Conservation (phyloP, 2,797 vertebrate genomes). For the Aulostomus chinensis region DNA sequence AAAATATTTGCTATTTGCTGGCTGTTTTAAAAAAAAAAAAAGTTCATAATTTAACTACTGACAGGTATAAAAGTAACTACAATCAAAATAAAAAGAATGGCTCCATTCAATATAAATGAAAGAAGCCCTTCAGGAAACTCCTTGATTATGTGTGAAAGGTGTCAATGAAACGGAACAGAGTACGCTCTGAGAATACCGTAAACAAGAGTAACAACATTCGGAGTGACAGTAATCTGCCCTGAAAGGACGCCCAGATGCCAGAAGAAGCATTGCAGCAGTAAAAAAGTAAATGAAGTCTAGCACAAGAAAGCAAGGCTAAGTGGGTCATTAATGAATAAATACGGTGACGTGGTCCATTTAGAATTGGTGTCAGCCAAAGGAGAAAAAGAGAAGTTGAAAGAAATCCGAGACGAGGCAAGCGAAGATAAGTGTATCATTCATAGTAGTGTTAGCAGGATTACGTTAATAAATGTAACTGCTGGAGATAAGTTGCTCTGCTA, state of each 20-base stretch:
- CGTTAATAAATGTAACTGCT: slow-evolving; percentile 55
- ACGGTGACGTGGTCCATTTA: slow-evolving; percentile 41
- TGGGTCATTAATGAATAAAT: slow-evolving; percentile 67
- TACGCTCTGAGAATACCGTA: slow-evolving; percentile 14
- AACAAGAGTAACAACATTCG: slow-evolving; percentile 24
- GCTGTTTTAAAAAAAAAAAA: too few relatives aligned
- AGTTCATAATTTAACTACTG: too few relatives aligned
- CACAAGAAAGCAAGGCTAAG: slow-evolving; percentile 49
- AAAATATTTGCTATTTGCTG: too few relatives aligned
- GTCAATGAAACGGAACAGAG: slow-evolving; percentile 30
- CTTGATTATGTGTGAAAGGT: slow-evolving; percentile 32
- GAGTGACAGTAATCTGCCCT: slow-evolving; percentile 42
- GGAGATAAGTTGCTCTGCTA: slow-evolving; percentile 38
- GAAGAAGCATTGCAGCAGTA: slow-evolving; percentile 26
- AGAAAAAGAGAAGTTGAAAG: slow-evolving; percentile 40
- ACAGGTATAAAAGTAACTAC: too few relatives aligned
- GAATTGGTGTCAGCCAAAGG: slow-evolving; percentile 26
- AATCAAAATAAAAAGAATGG: too few relatives aligned
- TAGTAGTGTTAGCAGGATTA: slow-evolving; percentile 36
- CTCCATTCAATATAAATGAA: too few relatives aligned
- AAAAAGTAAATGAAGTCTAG: slow-evolving; percentile 58
- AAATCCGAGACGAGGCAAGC: slow-evolving; percentile 31
- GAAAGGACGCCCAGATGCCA: slow-evolving; percentile 28
- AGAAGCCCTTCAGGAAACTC: slow-evolving; percentile 1
- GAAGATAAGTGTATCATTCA: slow-evolving; percentile 59